phyloP scores from a whole-genome alignment of 2,888 invertebrate genomes.

The Sclerodermus sp. region DNA sequence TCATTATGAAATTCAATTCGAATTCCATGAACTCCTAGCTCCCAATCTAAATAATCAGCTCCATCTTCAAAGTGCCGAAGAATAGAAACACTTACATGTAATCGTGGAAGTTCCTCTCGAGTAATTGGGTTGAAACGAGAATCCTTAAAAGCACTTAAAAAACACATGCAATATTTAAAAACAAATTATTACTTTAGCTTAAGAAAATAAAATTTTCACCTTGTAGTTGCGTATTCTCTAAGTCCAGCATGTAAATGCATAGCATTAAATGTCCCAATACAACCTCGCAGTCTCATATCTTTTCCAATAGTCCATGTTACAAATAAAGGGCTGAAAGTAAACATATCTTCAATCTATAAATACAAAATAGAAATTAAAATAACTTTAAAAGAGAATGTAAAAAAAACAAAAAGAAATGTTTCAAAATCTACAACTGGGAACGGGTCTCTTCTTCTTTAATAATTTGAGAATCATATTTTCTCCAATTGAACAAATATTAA shows the following conservation, averaged over 20 bases:
- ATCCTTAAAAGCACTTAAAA: constrained; percentile 89
- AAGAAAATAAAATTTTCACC: constrained; percentile 55
- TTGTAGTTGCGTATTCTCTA: constrained; percentile 93
- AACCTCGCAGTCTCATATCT: constrained; percentile 92
- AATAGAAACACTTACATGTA: constrained; percentile 95
- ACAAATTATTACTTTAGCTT: constrained; percentile 4
- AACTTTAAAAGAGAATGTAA: constrained; percentile 5
- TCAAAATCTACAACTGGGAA: neutral
- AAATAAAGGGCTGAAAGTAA: constrained; percentile 90
- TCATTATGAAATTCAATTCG: constrained; percentile 96
- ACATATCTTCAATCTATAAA: no score
- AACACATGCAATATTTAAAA: neutral
- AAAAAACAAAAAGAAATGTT: constrained; percentile 4
- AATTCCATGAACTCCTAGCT: constrained; percentile 95
- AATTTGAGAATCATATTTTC: no score
- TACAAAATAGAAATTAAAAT: constrained; percentile 19
- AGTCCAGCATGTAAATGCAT: constrained; percentile 93
- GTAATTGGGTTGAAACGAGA: constrained; percentile 95
- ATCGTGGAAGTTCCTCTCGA: constrained; percentile 87
- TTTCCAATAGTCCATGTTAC: constrained; percentile 99
- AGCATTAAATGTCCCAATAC: constrained; percentile 98
- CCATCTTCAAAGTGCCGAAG: constrained; percentile 96
- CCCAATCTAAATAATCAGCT: constrained; percentile 94
- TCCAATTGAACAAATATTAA: no score
- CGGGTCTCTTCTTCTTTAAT: no score